phyloP scores from a whole-genome alignment of 92 coral and sea anemone genomes.

The Plumapathes pennacea region DNA sequence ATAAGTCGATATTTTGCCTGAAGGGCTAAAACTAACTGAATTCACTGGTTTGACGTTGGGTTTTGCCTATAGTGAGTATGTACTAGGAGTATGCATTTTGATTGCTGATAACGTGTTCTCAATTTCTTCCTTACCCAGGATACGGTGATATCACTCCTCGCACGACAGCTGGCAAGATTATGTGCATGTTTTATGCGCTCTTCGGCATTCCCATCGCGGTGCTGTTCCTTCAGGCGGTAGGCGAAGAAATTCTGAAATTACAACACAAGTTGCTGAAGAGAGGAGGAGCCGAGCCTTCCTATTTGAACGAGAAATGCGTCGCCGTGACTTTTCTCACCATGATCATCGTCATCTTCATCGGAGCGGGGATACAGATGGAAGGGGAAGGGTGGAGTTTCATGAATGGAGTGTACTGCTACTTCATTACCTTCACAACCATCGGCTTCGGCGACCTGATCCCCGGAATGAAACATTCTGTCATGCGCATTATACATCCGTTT shows the following conservation, averaged over 20 bases:
- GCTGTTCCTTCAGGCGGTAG: conserved; percentile 22
- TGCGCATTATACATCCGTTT: not conserved
- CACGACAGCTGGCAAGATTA: conserved; percentile 29
- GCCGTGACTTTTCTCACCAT: conserved; percentile 9
- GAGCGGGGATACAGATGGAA: conserved; percentile 18
- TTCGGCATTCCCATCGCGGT: conserved; percentile 45
- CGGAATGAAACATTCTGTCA: not conserved
- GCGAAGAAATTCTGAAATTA: conserved; percentile 8
- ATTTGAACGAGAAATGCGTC: conserved; percentile 22
- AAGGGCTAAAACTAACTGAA: no score
- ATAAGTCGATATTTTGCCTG: no score
- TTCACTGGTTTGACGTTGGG: no score
- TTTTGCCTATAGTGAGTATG: no score
- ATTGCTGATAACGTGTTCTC: no score
- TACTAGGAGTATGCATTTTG: no score
- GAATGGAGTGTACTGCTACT: conserved; percentile 35
- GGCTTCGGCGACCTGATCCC: conserved; percentile 41
- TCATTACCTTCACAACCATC: conserved; percentile 31
- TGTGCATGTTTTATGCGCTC: conserved; percentile 43
- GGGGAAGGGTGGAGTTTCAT: conserved; percentile 40
- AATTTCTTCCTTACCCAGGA: conserved; percentile 27
- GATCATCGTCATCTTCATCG: not conserved
- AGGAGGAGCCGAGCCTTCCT: conserved; percentile 1
- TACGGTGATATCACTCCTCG: conserved; percentile 55
- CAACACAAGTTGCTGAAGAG: conserved; percentile 18